Evolutionary conservation across 2,797 vertebrate species (phyloP), one percentile per base, ranked within the genome.

Genomic region (Sebastes glaucus): DNA sequence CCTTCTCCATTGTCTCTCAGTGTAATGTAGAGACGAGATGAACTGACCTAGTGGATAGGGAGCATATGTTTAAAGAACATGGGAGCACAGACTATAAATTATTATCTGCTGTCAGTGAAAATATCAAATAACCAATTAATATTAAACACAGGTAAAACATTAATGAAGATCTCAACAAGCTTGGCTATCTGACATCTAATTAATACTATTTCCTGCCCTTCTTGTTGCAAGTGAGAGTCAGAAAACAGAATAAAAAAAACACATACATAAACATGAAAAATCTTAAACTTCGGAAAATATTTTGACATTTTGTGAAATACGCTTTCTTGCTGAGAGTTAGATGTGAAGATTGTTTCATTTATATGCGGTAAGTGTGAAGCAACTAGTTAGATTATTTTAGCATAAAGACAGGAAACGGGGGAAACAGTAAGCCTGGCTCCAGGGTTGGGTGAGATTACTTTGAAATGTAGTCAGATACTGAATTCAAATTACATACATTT

Each of bases 1-100:
- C 20, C 64, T 86, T 27, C 71, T 78, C 57, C 68, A 59, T 72
- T 89, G 84, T 89, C 65, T 76, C 30, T 77, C 56, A 72, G 46
- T 60, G 28, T 70, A 85, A 82, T 74, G 63, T 18, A 69, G 72
- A 81, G 35, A 78, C 3, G 30, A 91, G 77, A 89, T 83, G 86
- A 80, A 84, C 35, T 89, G 79, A 83, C 78, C 64, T 11, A 38
- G 30, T 73, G 42, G 65, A 83, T 7, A 64, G 30, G 22, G 25
- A 71, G 59, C 72, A 33, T 67, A 78, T 80, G 42, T 83, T 76
- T 73, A 82, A 67, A 76, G 35, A 68, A 46, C 38, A 80, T 71
- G 13, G 68, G 55, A 79, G 66, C 38, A 35, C 18, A 57, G 55
- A 42, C 27, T 33, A 30, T 16, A 80, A 53, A 62, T 72, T 74